phyloP scores from a whole-genome alignment of 2,797 vertebrate species.

The Acestrorhynchus altus region DNA sequence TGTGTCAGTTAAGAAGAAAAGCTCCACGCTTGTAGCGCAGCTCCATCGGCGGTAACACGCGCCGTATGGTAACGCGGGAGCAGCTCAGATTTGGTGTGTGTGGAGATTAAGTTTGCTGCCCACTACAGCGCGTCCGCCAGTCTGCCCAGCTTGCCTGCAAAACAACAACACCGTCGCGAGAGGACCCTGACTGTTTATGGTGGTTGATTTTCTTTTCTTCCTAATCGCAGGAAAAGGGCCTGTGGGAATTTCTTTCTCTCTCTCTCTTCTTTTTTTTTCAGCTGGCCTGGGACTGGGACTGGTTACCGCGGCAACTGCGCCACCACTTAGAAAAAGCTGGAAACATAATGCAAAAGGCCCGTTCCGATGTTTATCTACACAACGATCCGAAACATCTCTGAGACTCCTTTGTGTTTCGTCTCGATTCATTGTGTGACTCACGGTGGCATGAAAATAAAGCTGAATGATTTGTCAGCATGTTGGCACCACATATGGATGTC shows the following conservation, averaged over 20 bases:
- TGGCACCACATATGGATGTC: no score
- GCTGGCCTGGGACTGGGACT: slow-evolving; percentile 26
- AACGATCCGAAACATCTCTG: background rate
- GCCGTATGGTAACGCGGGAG: background rate
- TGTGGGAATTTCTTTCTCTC: slow-evolving; percentile 54
- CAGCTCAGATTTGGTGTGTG: background rate
- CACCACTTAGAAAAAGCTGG: slow-evolving; percentile 36
- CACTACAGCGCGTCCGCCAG: slow-evolving; percentile 24
- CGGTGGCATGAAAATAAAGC: background rate
- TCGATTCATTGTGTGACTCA: background rate
- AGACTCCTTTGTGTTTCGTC: background rate
- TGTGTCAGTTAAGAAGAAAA: background rate
- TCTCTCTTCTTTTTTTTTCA: slow-evolving; percentile 20
- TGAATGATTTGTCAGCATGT: background rate
- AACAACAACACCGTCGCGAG: slow-evolving; percentile 40
- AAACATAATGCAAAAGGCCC: slow-evolving; percentile 32
- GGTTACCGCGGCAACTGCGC: background rate
- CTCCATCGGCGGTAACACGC: background rate
- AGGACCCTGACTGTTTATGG: slow-evolving; percentile 53
- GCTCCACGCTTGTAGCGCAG: background rate
- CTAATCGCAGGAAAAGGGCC: slow-evolving; percentile 57
- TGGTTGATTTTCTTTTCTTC: slow-evolving; percentile 56
- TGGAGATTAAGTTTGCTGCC: slow-evolving; percentile 10
- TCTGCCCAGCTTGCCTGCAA: slow-evolving; percentile 31
- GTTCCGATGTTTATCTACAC: slow-evolving; percentile 11